phyloP scores from a whole-genome alignment of 2,113 vertebrate species.

The Hypocryptadius cinnamomeus region DNA sequence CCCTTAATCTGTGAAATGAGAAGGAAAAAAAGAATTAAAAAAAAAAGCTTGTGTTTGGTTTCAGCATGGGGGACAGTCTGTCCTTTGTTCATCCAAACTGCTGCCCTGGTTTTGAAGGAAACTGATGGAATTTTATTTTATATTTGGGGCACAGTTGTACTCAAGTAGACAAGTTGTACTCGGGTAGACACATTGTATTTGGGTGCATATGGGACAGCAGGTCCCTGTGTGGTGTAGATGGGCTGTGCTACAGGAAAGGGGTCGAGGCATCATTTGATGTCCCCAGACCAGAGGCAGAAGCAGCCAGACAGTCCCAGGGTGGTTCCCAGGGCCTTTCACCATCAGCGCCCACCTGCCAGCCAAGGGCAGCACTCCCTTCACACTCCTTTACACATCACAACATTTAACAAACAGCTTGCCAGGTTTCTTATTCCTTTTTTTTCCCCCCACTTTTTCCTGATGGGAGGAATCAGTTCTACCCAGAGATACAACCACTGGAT shows the following conservation, averaged over 20 bases:
- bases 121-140: neutral
- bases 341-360: fast-evolving
- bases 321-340: neutral
- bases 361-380: neutral
- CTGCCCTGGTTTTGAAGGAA: neutral
- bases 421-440: neutral
- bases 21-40: neutral
- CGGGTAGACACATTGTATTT: fast-evolving
- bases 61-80: neutral
- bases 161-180: neutral
- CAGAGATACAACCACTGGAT: neutral
- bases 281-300: neutral
- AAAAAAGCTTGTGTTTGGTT: neutral
- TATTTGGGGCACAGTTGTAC: neutral
- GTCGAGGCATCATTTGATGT: fast-evolving
- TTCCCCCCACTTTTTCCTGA: neutral
- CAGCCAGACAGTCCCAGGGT: neutral
- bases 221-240: neutral
- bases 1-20: neutral
- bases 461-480: neutral
- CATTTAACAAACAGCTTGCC: neutral
- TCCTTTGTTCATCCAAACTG: neutral
- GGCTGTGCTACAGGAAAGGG: neutral
- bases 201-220: neutral
- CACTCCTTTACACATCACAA: neutral